A percentile compares a stretch with the other conserved stretches of the same genome.
Conservation (phyloP, 2,797 vertebrate genomes). For the Tokudaia muenninki region DNA sequence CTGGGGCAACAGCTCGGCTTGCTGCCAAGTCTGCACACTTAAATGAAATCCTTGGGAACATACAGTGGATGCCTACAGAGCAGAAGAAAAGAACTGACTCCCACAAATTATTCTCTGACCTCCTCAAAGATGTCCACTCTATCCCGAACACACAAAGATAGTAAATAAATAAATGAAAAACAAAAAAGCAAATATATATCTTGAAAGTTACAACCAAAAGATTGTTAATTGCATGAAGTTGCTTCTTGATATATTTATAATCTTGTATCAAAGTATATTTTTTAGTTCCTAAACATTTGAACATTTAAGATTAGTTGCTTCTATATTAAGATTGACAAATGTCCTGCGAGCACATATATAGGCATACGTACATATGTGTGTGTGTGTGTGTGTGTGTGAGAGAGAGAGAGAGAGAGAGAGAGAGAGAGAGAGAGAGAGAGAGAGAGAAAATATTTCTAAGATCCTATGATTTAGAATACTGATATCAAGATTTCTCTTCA, state of each 20-base stretch:
- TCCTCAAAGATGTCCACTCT: neutral
- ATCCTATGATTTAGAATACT: neutral
- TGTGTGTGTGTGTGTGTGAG: too few species aligned
- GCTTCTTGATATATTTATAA: neutral
- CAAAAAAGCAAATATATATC: neutral
- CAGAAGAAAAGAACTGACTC: too few species aligned
- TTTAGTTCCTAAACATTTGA: slow-evolving; percentile 1
- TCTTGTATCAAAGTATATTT: slow-evolving; percentile 9
- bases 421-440: too few species aligned
- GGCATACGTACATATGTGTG: rapidly evolving
- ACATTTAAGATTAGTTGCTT: slow-evolving; percentile 41
- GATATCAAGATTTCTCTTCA: neutral
- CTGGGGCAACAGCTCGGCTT: neutral
- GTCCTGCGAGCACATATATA: neutral
- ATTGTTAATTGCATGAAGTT: neutral
- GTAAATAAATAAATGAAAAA: neutral
- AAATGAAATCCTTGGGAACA: neutral
- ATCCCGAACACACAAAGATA: neutral
- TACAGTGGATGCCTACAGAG: neutral
- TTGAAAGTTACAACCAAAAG: slow-evolving; percentile 20
- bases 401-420: too few species aligned
- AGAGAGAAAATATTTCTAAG: neutral
- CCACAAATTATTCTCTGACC: neutral
- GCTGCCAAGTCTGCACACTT: neutral
- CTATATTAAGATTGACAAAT: slow-evolving; percentile 8